Base-by-base conservation (phyloP, 2,888 invertebrate species). In the Drosophila meridiana region DNA sequence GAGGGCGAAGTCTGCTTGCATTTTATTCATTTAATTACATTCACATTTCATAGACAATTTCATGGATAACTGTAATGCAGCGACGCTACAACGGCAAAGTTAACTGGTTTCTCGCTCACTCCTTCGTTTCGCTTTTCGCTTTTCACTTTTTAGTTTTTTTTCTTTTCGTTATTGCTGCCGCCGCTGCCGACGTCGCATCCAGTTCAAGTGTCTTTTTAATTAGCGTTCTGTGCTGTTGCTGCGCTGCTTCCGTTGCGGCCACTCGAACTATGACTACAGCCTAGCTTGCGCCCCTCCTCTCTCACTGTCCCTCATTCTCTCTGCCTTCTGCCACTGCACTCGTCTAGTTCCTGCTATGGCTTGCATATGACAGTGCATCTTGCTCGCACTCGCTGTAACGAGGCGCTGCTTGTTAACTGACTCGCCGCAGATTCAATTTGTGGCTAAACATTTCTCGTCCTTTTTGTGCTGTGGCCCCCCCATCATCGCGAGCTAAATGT, bases 171-270 rank as follows among this genome's bases (percentile, higher is more conserved):
- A 11, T 47, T 7, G 50, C 56, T 9, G 0, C 5, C n/a, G 38
- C 28, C 26, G 61, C 45, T 47, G 28, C 13, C 57, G 43, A 40
- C 76, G 59, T 59, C 67, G 71, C 72, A 38, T 14, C 42, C 50
- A 55, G 69, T 67, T 91, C 80, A 88, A 91, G 91, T 88, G 80
- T 80, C 87, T 90, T 91, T 86, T 91, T 91, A 91, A 91, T 91
- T 91, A 91, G 91, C 92, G 91, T 91, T 90, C 83, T 88, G 79
- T 80, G 74, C 69, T 72, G 69, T 67, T 70, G 69, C 72, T 69
- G 87, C 70, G 69, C 72, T 72, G 87, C 73, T 76, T 76, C 76
- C 76, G 76, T 61, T 67, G 76, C 50, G 48, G 57, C 80, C 90
- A 86, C 85, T 90, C 83, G 74, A 86, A 83, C 80, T 79, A 65